Base-by-base conservation (phyloP, 2,888 invertebrate species). In the Bugula neritina region DNA sequence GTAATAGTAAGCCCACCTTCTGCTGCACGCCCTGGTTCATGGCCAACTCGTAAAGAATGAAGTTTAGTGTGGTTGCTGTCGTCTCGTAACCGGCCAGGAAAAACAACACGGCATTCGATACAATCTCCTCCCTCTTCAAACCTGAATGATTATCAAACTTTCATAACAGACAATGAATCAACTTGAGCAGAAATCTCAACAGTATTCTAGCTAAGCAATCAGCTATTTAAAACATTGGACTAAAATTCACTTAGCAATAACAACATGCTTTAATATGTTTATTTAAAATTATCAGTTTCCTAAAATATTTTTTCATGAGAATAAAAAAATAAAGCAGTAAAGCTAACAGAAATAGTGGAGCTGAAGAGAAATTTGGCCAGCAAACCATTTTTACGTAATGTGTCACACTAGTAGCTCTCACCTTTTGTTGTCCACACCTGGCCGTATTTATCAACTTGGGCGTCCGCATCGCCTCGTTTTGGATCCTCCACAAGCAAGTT, bases 41-140 rank as follows among this genome's bases (percentile, higher is more conserved):
- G 2, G 77, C 78, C 21, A 79, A 73, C 31, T 72, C 71, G 63
- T 78, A 79, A 0, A 75, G 69, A 3, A 77, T 35, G 72, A 77
- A 77, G 1, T 75, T 72, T 2, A 79, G 71, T 1, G 76, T 76
- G 0, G 74, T 71, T 1, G 79, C 78, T 1, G 78, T 79, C 21
- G 79, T 80, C 34, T 78, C 80, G 58, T 75, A 79, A 3, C 78
- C 80, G 21, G 77, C 79, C n/a, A 79, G 52, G 69, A 79, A 76
- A 63, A 80, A 79, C 54, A 79, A 54, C 3, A 78, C 63, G 21
- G 78, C 75, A 35, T 79, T 78, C 0, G 76, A 75, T 17, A 77
- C 72, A 2, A 80, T 72, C 72, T 79, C 79, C 0, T 75, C 74
- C 23, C 76, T 71, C 0, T 76, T 77, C 3, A 79, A 72, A 57